Percentiles rank a stretch among this genome's conserved stretches.
Conservation (phyloP, 2,113 vertebrate genomes). For the Ictalurus punctatus region DNA sequence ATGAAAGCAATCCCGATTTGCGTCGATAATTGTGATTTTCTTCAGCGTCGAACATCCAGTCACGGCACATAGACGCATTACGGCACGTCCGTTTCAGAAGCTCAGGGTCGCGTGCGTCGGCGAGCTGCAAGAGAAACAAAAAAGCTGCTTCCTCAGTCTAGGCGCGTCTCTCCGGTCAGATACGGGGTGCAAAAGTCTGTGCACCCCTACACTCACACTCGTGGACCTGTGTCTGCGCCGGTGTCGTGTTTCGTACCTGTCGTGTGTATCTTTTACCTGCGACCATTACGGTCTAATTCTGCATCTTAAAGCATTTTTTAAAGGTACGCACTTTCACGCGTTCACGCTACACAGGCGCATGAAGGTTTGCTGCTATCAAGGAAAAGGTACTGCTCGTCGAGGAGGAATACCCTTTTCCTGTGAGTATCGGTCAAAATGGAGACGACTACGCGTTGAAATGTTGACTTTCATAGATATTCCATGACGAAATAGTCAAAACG, state of each 20-base stretch:
- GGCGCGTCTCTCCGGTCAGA: neutral
- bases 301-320: neutral
- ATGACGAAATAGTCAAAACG: neutral
- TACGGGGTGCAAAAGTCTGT: neutral
- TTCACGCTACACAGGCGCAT: neutral
- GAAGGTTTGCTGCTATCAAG: neutral
- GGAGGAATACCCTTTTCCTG: neutral
- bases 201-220: neutral
- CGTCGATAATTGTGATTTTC: neutral
- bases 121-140: neutral
- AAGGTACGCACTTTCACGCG: neutral
- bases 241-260: neutral
- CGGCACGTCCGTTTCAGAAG: too few species aligned
- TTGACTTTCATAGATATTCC: neutral
- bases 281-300: neutral
- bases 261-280: neutral
- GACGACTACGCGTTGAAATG: neutral
- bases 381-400: neutral
- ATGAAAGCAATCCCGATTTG: neutral
- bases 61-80: accelerated
- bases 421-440: neutral
- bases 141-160: neutral
- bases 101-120: neutral
- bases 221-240: too few species aligned
- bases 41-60: neutral